phyloP scores from a whole-genome alignment of 1,140 invertebrate genomes.

The Euura lappo region DNA sequence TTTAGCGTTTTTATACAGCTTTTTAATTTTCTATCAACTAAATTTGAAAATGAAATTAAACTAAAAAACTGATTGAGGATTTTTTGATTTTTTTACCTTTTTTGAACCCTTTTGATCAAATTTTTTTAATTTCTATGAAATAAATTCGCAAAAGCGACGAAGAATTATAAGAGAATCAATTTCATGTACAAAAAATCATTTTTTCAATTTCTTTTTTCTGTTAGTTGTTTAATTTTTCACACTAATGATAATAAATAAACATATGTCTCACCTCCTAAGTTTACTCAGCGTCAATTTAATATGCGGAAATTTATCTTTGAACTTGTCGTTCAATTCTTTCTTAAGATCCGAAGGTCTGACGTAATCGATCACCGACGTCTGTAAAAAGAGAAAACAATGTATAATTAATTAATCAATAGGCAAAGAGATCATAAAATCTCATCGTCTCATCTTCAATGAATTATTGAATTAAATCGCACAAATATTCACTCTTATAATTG shows the following conservation, averaged over 20 bases:
- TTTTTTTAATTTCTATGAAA: too few relatives aligned
- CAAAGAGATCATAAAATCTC: background rate
- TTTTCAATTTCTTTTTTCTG: too few relatives aligned
- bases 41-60: too few relatives aligned
- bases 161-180: too few relatives aligned
- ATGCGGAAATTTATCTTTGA: constrained; percentile 92
- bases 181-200: too few relatives aligned
- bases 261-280: constrained; percentile 78
- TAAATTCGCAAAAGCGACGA: too few relatives aligned
- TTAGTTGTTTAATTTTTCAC: too few relatives aligned
- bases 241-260: constrained; percentile 14
- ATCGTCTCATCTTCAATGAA: background rate
- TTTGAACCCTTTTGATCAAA: too few relatives aligned
- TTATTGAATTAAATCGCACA: constrained; percentile 4
- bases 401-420: background rate
- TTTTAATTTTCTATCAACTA: too few relatives aligned
- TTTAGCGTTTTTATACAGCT: too few relatives aligned
- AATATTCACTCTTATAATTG: background rate
- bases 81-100: too few relatives aligned
- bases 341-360: constrained; percentile 96
- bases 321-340: constrained; percentile 97
- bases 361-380: constrained; percentile 96
- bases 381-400: constrained; percentile 35
- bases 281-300: constrained; percentile 97
- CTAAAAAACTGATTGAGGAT: too few relatives aligned